Evolutionary conservation across 2,113 vertebrate species (phyloP), one percentile per base, ranked within the genome.

Genomic region (Alouatta palliata): DNA sequence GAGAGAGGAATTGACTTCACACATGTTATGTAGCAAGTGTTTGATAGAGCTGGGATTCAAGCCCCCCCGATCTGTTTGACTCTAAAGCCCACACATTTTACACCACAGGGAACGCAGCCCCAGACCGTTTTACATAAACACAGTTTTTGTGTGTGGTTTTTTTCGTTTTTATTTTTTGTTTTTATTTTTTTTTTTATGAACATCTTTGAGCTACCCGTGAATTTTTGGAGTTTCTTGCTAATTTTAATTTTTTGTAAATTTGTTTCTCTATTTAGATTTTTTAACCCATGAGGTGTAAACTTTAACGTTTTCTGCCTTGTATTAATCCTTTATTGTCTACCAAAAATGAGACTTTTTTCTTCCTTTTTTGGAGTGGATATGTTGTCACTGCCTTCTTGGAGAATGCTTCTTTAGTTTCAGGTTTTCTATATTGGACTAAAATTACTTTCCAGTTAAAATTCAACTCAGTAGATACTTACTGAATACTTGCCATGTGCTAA

Each of bases 391-490:
- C 47, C 49, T 81, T 92, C 93, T 79, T 91, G 45, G 80, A 93
- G 61, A 96, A 82, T n/a, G 35, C 30, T 80, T 70, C 79, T 88
- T n/a, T 86, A 89, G 54, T 85, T 75, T 94, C 40, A 87, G 7
- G 79, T 92, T 79, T 80, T 16, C 43, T 49, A 94, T 94, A 77
- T 54, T 76, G n/a, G 40, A 95, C 40, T 84, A 90, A 92, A 97
- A 81, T 91, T 88, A 81, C 56, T 93, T 95, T 64, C 35, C n/a
- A 87, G 5, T 96, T 81, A 93, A 84, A 97, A 77, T 82, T 90
- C 43, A 95, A 32, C 80, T 95, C 30, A 70, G 45, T 56, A 87
- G 37, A 90, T 95, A 75, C 30, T 75, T 71, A 32, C 23, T 64
- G 84, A 84, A n/a, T 90, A 8, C 47, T 84, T 94, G 64, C 11